phyloP scores from a whole-genome alignment of 2,888 invertebrate species.

The Drosophila prostipennis region DNA sequence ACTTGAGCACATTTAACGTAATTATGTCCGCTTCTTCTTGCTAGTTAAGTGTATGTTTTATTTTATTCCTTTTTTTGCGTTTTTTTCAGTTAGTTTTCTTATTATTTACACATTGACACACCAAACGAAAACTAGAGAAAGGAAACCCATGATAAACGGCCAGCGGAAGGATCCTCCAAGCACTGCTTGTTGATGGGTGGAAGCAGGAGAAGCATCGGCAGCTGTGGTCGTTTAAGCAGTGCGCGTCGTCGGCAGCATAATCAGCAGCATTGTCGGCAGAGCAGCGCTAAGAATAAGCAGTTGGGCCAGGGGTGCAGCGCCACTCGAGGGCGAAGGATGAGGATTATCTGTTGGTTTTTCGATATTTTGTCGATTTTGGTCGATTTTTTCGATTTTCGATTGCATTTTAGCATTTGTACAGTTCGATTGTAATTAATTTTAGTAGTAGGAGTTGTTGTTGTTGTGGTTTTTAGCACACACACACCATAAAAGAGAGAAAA shows the following conservation, averaged over 20 bases:
- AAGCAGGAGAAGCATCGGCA: conserved; percentile 10
- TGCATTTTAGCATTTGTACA: conserved; percentile 26
- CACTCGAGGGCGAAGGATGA: conserved; percentile 44
- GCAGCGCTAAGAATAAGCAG: conserved; percentile 39
- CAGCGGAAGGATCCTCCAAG: conserved; percentile 28
- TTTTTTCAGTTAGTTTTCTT: conserved; percentile 21
- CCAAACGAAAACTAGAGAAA: conserved; percentile 15
- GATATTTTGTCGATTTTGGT: conserved; percentile 23
- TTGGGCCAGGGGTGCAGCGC: conserved; percentile 41
- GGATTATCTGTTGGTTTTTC: conserved; percentile 61
- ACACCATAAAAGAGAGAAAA: conserved; percentile 73
- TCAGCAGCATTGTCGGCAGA: conserved; percentile 29
- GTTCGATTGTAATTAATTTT: conserved; percentile 33
- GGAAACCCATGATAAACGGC: conserved; percentile 11
- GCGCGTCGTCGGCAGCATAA: conserved; percentile 36
- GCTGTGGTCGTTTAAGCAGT: conserved; percentile 51
- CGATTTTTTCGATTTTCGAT: conserved; percentile 14
- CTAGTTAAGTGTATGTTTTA: conserved; percentile 26
- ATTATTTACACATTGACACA: conserved; percentile 43
- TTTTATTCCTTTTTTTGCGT: conserved; percentile 9
- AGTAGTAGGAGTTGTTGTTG: conserved; percentile 32
- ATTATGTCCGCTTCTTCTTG: conserved; percentile 26
- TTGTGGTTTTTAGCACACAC: conserved; percentile 58
- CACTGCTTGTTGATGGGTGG: conserved; percentile 31
- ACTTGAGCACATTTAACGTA: conserved; percentile 43